Conservation (phyloP, 2,888 invertebrate genomes). For the Drosophila cognata region DNA sequence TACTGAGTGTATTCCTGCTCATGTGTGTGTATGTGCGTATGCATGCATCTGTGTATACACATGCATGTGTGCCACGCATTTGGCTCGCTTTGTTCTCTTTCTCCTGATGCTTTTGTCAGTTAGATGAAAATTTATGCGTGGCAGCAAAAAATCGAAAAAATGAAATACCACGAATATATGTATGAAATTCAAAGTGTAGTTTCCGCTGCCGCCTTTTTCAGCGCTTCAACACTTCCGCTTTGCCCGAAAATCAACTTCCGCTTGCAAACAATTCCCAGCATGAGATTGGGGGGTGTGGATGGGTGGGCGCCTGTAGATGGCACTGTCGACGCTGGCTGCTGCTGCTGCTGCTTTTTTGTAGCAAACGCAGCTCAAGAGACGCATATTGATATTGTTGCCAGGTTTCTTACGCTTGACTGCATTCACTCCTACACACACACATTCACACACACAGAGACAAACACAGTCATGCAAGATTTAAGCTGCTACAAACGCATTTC, state of each 20-base stretch:
- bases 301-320: slow-evolving; percentile 2
- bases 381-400: slow-evolving; percentile 76
- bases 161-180: slow-evolving; percentile 34
- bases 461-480: slow-evolving; percentile 32
- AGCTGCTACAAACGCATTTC: slow-evolving; percentile 72
- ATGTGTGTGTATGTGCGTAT: neutral
- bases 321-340: slow-evolving; percentile 9
- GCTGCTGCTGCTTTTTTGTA: slow-evolving; percentile 35
- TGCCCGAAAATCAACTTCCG: slow-evolving; percentile 76
- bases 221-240: slow-evolving; percentile 70
- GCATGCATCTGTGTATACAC: neutral
- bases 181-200: slow-evolving; percentile 58
- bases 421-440: slow-evolving; percentile 20
- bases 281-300: neutral
- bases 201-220: slow-evolving; percentile 31
- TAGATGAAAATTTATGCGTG: slow-evolving; percentile 72
- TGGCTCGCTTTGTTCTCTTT: slow-evolving; percentile 15
- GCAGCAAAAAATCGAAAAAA: slow-evolving; percentile 21
- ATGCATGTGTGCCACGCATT: slow-evolving; percentile 21
- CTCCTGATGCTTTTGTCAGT: slow-evolving; percentile 47
- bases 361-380: slow-evolving; percentile 57
- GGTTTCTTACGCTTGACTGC: slow-evolving; percentile 68
- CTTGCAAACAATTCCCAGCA: slow-evolving; percentile 71
- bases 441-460: slow-evolving; percentile 8
- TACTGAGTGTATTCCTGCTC: neutral